Conservation (phyloP, 92 coral and sea anemone species). For the Hydrozoanthus gracilis region DNA sequence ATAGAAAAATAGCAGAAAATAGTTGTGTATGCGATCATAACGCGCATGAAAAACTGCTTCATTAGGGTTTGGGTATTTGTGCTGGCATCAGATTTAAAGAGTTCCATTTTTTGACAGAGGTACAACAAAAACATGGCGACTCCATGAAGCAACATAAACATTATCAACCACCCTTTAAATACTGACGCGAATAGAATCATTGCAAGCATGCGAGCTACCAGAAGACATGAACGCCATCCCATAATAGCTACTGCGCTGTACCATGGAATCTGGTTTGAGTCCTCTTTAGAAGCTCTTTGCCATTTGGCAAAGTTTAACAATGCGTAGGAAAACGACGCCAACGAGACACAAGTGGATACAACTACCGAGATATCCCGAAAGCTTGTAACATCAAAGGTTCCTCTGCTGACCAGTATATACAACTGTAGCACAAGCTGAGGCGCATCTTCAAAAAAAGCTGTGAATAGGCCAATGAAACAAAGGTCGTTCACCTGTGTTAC, state of each 20-base stretch:
- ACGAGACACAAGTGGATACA: conserved; percentile 37
- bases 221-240: conserved; percentile 58
- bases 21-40: conserved; percentile 24
- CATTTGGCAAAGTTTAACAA: conserved; percentile 32
- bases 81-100: neutral
- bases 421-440: conserved; percentile 65
- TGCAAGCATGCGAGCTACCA: conserved; percentile 54
- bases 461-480: conserved; percentile 44
- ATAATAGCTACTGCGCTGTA: conserved; percentile 42
- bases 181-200: conserved; percentile 50
- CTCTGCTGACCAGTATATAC: conserved; percentile 51
- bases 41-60: neutral
- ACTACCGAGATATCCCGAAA: conserved; percentile 37
- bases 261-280: conserved; percentile 29
- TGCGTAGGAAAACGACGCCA: conserved; percentile 46
- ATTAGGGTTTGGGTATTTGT: neutral
- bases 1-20: conserved; percentile 57
- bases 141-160: conserved; percentile 5
- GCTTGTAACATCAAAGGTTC: conserved; percentile 29
- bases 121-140: conserved; percentile 31
- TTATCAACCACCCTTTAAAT: conserved; percentile 34
- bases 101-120: conserved; percentile 8
- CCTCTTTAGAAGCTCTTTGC: conserved; percentile 20
- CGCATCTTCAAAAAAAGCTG: conserved; percentile 61
- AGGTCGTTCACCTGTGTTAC: conserved; percentile 40